phyloP scores from a whole-genome alignment of 2,888 invertebrate genomes.

The Cecidostiba fungosa region DNA sequence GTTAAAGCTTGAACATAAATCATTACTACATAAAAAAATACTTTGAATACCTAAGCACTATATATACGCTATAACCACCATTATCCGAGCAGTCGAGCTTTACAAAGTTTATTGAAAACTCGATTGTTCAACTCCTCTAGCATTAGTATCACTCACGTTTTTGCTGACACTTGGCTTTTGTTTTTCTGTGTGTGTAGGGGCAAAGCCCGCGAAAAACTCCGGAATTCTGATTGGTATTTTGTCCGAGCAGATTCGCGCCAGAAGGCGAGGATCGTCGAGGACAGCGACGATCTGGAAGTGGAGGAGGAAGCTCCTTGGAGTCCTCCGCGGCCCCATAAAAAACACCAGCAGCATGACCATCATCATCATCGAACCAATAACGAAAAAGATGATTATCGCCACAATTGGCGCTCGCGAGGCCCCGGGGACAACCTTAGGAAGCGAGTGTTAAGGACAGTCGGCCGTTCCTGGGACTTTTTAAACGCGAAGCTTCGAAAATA shows the following conservation, averaged over 20 bases:
- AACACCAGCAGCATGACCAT: background rate
- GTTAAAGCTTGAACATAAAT: background rate
- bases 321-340: slow-evolving; percentile 17
- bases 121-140: background rate
- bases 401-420: background rate
- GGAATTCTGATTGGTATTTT: slow-evolving; percentile 66
- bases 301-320: slow-evolving; percentile 13
- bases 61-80: background rate
- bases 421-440: background rate
- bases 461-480: slow-evolving; percentile 11
- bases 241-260: slow-evolving; percentile 66
- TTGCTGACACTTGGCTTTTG: slow-evolving; percentile 38
- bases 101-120: background rate
- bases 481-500: slow-evolving; percentile 18
- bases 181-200: slow-evolving; percentile 61
- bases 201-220: slow-evolving; percentile 62
- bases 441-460: slow-evolving; percentile 10
- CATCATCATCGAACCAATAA: background rate
- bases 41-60: background rate
- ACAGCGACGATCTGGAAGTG: background rate
- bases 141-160: background rate
- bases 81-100: background rate
- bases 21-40: background rate
- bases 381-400: background rate
- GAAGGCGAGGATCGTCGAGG: slow-evolving; percentile 47